phyloP scores from a whole-genome alignment of 2,888 invertebrate genomes.

The Acanthosoma haemorrhoidale region DNA sequence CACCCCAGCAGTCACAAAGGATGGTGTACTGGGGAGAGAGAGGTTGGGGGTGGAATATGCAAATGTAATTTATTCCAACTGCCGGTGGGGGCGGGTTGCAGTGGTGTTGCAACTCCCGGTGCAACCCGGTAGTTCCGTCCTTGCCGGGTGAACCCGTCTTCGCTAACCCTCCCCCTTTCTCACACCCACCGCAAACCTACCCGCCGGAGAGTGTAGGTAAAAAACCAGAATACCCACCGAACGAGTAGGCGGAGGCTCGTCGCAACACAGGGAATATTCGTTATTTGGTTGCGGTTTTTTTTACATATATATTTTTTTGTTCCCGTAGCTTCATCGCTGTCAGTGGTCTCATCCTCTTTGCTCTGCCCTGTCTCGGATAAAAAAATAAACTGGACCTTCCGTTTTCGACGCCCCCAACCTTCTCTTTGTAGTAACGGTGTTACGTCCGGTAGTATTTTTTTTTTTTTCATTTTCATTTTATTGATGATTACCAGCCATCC shows the following conservation, averaged over 20 bases:
- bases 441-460: too few species aligned
- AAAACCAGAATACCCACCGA: constrained; percentile 30
- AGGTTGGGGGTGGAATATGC: not conserved
- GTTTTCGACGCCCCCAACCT: constrained; percentile 1
- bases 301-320: not conserved
- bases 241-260: constrained; percentile 17
- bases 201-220: not conserved
- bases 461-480: too few species aligned
- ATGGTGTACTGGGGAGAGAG: not conserved
- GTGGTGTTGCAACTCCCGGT: not conserved
- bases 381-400: not conserved
- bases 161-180: constrained; percentile 9
- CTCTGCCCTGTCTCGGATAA: not conserved
- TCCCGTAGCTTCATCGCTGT: not conserved
- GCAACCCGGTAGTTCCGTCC: not conserved
- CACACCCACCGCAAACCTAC: constrained; percentile 2
- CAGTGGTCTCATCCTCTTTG: constrained; percentile 6
- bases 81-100: constrained; percentile 26
- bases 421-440: not conserved
- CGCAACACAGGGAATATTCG: constrained; percentile 23
- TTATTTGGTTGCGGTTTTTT: constrained; percentile 22
- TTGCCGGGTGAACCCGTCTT: too few species aligned
- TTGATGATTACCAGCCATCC: too few species aligned
- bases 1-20: too few species aligned
- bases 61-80: constrained; percentile 22